Base-by-base conservation (phyloP, 2,113 vertebrate species). In the Clarias magur region DNA sequence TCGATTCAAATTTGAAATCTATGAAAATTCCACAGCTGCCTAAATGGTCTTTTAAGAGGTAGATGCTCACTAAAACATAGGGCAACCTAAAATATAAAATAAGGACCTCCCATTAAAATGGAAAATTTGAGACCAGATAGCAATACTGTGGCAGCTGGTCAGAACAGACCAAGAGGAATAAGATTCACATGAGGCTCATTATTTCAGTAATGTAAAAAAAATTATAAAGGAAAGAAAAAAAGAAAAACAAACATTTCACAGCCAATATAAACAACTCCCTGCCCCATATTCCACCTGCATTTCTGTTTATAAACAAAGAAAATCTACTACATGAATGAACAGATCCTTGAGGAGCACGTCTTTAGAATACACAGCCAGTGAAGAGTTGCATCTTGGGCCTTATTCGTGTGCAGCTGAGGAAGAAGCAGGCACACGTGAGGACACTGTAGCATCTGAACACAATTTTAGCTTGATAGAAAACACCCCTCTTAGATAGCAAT, bases 401-500 rank as follows among this genome's bases (percentile, higher is more conserved):
- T 96, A 97, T 94, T 99, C 97, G 95, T 97, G 95, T 96, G 96
- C 93, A 97, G 97, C 98, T 99, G 98, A 97, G 97, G 96, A 99
- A 97, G 97, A 99, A 99, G 97, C 96, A 98, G 96, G 97, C 95
- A 98, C 94, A 98, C 95, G 96, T 96, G 96, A 98, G 94, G 97
- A 97, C 96, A 97, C 97, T 92, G 95, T 93, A 93, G 93, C 95
- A 96, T 97, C 95, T 94, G 89, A 94, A 91, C 92, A 93, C 94
- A 91, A 92, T 42, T 92, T 17, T 92, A 91, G 92, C 92, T 93
- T 83, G 70, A 88, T 76, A 87, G 82, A 93, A 86, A 93, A 92
- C 62, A 92, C 84, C 90, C 91, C 91, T 83, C 88, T 84, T 88
- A 86, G 89, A 93, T 91, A 90, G 84, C 86, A 93, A 87, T 91